Evolutionary conservation across 2,113 vertebrate genomes (phyloP).

Genomic region (human): GRCh38 chr1:59827001-59827500

Average conservation of each 20-base stretch:
- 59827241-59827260: not conserved
- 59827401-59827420: not conserved
- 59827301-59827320: not conserved
- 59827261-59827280: not conserved
- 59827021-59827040: too few species aligned
- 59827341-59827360: not conserved
- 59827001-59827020: too few species aligned
- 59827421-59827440: not conserved
- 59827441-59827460: conserved; percentile 9
- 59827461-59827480: not conserved
- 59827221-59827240: not conserved
- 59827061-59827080: not conserved
- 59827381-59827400: not conserved
- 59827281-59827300: not conserved
- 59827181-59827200: not conserved
- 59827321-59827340: not conserved
- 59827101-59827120: not conserved
- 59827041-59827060: too few species aligned
- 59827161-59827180: not conserved
- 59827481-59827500: not conserved
- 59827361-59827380: not conserved
- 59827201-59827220: not conserved
- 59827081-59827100: not conserved
- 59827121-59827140: not conserved
- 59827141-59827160: not conserved